These are phyloP conservation scores for Rhopalosiphum padi DNA, from an alignment of 1,140 invertebrate species.

Conservation along the genomic window DNA sequence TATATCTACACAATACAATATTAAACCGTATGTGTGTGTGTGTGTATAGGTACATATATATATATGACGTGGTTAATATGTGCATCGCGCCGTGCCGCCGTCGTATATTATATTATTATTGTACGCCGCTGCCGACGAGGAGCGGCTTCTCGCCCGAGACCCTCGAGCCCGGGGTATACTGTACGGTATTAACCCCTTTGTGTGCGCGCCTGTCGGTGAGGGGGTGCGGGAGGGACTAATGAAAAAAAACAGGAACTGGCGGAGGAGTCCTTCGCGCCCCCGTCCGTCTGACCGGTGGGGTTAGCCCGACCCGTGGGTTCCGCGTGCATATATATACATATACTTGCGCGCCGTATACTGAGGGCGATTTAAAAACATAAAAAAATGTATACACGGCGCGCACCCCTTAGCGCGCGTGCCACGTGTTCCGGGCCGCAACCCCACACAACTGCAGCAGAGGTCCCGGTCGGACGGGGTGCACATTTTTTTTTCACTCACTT, in stretches of 20 bases:
- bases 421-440: slow-evolving; percentile 54
- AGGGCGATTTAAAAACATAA: slow-evolving; percentile 58
- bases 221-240: slow-evolving; percentile 28
- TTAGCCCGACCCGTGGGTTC: slow-evolving; percentile 37
- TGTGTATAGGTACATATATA: not conserved
- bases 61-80: not conserved
- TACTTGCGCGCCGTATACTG: not conserved
- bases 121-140: not conserved
- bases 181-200: slow-evolving; percentile 37
- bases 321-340: slow-evolving; percentile 25
- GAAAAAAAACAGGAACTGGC: slow-evolving; percentile 18
- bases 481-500: not conserved
- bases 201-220: not conserved
- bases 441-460: slow-evolving; percentile 38
- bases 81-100: not conserved
- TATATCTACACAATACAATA: too few species aligned
- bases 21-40: too few species aligned
- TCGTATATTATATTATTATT: not conserved
- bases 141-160: slow-evolving; percentile 26
- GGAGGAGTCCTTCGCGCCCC: slow-evolving; percentile 26
- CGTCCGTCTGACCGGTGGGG: slow-evolving; percentile 54
- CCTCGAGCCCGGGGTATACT: slow-evolving; percentile 2
- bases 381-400: slow-evolving; percentile 37
- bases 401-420: slow-evolving; percentile 56
- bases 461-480: slow-evolving; percentile 13